A percentile compares a stretch with the other conserved stretches of the same genome.
phyloP scores from a whole-genome alignment of 2,113 vertebrate species.

The Muscicapa adusta region DNA sequence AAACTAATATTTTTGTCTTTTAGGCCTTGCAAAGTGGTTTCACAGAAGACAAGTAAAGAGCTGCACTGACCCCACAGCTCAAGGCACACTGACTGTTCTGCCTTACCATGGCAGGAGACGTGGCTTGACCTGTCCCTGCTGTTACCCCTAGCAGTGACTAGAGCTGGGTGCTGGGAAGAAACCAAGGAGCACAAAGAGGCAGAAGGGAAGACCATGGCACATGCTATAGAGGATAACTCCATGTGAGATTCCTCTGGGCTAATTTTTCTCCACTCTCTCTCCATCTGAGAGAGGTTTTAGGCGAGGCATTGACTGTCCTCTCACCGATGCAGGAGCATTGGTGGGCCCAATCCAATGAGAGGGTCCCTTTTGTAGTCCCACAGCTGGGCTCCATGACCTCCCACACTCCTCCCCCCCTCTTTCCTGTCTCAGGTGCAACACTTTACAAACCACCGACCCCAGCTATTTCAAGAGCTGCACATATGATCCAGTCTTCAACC shows the following conservation, averaged over 20 bases:
- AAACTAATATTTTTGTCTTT: neutral
- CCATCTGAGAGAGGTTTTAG: neutral
- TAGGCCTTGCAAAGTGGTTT: neutral
- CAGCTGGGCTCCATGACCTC: neutral
- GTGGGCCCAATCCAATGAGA: neutral
- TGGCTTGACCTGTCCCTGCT: neutral
- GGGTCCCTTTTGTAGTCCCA: neutral
- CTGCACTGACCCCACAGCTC: neutral
- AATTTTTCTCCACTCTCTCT: neutral
- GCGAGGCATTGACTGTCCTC: neutral
- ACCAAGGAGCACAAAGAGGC: neutral
- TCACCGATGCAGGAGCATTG: fast-evolving
- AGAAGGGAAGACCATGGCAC: neutral
- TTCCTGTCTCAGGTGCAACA: conserved; percentile 58
- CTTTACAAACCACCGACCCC: conserved; percentile 60
- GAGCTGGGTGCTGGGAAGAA: neutral
- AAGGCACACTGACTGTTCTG: neutral
- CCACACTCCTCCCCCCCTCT: fast-evolving
- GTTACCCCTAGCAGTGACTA: neutral
- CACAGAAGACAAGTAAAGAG: neutral
- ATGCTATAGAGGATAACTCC: neutral
- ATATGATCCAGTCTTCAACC: conserved; percentile 34
- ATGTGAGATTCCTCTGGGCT: neutral
- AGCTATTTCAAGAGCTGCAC: conserved; percentile 73
- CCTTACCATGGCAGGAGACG: fast-evolving